Conservation (phyloP, 2,888 invertebrate species). For the Trichogramma dendrolimi region DNA sequence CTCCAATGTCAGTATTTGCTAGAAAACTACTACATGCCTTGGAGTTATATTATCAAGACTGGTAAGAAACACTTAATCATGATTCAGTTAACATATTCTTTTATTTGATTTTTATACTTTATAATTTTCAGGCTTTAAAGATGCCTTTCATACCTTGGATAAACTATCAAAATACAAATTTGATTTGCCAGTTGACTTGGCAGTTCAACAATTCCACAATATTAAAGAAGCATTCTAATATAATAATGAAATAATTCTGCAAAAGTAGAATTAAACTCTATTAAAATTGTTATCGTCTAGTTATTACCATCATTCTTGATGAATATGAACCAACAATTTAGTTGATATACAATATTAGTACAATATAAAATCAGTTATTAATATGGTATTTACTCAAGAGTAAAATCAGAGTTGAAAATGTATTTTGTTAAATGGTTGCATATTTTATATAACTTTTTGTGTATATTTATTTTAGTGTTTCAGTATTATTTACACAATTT, state of each 20-base stretch:
- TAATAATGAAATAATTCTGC: conserved; percentile 8
- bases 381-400: conserved; percentile 5
- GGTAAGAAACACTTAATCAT: conserved; percentile 52
- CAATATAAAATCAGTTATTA: neutral
- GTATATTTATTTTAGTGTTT: neutral
- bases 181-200: conserved; percentile 92
- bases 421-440: neutral
- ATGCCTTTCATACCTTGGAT: conserved; percentile 86
- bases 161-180: conserved; percentile 80
- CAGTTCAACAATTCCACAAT: conserved; percentile 93
- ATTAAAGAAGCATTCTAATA: conserved; percentile 76
- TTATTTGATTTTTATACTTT: neutral
- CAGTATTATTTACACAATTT: conserved; percentile 19
- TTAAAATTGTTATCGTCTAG: conserved; percentile 9
- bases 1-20: conserved; percentile 79
- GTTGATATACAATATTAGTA: conserved; percentile 1
- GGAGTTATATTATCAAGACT: conserved; percentile 94
- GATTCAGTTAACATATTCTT: conserved; percentile 6
- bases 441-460: neutral
- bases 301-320: conserved; percentile 11
- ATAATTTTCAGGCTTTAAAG: conserved; percentile 77
- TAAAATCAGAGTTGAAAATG: neutral
- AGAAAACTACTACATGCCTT: conserved; percentile 77
- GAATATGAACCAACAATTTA: conserved; percentile 6
- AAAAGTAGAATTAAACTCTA: conserved; percentile 16